Conservation (phyloP, 2,888 invertebrate genomes). For the Hoplodrina ambigua region DNA sequence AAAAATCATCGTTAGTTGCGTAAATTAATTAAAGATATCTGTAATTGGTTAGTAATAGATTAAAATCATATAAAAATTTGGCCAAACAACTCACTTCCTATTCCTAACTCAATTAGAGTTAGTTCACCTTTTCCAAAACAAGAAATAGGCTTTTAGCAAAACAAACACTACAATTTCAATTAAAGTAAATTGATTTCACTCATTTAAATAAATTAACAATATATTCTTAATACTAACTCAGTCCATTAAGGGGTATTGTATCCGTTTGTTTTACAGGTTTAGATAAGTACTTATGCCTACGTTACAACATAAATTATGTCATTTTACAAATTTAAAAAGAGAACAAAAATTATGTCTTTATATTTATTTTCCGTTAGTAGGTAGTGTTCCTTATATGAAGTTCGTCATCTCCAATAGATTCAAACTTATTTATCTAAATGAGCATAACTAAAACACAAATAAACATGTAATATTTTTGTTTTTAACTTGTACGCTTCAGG, state of each 20-base stretch:
- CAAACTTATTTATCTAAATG: not conserved
- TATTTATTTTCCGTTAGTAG: too few relatives aligned
- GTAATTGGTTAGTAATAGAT: not conserved
- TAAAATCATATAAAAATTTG: not conserved
- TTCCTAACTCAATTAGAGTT: not conserved
- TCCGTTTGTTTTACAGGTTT: constrained; percentile 32
- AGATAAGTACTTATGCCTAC: constrained; percentile 35
- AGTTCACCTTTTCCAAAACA: constrained; percentile 21
- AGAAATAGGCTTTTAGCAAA: constrained; percentile 54
- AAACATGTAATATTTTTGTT: not conserved
- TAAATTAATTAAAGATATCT: not conserved
- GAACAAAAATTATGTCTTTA: too few relatives aligned
- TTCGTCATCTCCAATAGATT: too few relatives aligned
- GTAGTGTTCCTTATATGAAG: too few relatives aligned
- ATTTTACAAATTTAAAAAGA: constrained; percentile 30
- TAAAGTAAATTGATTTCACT: constrained; percentile 69
- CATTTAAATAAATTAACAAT: constrained; percentile 84
- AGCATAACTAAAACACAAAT: constrained; percentile 13
- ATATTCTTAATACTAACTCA: constrained; percentile 62
- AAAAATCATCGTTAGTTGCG: not conserved
- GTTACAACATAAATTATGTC: constrained; percentile 42
- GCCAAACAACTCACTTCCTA: not conserved
- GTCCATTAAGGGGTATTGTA: constrained; percentile 53
- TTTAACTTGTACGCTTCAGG: not conserved
- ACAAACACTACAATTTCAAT: constrained; percentile 66